Base-by-base conservation (phyloP, 2,888 invertebrate species). In the Trypoxylon attenuatum region DNA sequence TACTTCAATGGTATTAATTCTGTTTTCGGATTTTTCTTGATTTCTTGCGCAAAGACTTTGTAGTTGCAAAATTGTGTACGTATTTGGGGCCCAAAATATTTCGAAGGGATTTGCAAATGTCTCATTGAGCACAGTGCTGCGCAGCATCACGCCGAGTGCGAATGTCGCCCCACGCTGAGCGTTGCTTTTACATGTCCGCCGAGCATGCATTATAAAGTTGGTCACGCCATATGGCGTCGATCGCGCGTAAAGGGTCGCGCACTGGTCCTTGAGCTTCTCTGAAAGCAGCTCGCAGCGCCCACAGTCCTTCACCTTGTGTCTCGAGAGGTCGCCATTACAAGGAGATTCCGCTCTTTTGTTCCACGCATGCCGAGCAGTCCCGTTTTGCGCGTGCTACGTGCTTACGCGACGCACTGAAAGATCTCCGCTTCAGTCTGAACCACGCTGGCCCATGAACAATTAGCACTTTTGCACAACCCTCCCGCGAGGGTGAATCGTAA, bases 151-250 rank as follows among this genome's bases (percentile, higher is more conserved):
- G 6, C 5, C 5, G 10, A 10, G 10, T 5, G 27, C 5, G 27
- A 6, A 10, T 5, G 27, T 5, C 10, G 52, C 38, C 18, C 16
- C 55, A 56, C 41, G 53, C 69, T 33, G 62, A 49, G 29, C 33
- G 15, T 52, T 42, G 69, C 10, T 63, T 79, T 78, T 74, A 69
- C 76, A 72, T 72, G 76, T 69, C 71, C 70, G 25, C 16, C 46
- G 41, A 65, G 58, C 63, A 51, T 61, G 61, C 65, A 71, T 79
- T 79, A 76, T 75, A 71, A 77, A 78, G 70, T 82, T 77, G 80
- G 80, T 71, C 70, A 69, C 71, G 77, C 77, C 81, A 81, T 81
- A 82, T 81, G 81, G 81, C 73, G 80, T 73, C 76, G 82, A 79
- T 78, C 69, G 76, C 69, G 70, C 72, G 76, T 50, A 72, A 80